Evolutionary conservation across 2,888 invertebrate genomes (phyloP), one percentile per base, ranked within the genome.

Genomic region (Eupsilia transversa): DNA sequence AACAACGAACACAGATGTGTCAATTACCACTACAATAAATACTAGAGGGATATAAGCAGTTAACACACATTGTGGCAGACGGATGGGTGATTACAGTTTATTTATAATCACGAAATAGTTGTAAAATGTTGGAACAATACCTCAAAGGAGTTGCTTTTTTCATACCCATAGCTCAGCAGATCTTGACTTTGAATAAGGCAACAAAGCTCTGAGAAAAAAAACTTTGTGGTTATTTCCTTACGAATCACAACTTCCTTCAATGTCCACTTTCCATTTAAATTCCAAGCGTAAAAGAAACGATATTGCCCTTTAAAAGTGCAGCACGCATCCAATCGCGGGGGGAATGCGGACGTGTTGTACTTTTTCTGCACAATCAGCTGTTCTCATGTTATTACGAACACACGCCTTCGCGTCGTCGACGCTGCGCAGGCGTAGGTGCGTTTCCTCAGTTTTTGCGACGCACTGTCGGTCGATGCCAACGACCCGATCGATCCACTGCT

Each of bases 261-360:
- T 35, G 6, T 38, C 23, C 38, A 77, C 67, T 59, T 77, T 49
- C 38, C 23, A 60, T 82, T 67, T 46, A 46, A 59, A 77, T 83
- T 20, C 52, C 33, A 38, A 12, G 20, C 41, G 30, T 27, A 82
- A 68, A 82, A 43, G 14, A 67, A 67, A 49, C 14, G 0, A 27
- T 17, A 56, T 30, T 38, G 66, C 71, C 79, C 71, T 75, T 71
- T 46, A 23, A 74, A 65, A 85, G 74, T 77, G 69, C 74, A 61
- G 64, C 66, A 70, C 69, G 77, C 67, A 73, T 65, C 65, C 80
- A 78, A 84, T 86, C 67, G 14, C 3, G 10, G 27, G 38, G 56
- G 23, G 88, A 86, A 86, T 88, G 86, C 86, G 88, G 85, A 78
- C 66, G 60, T 61, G 57, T 71, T 10, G n/a, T 68, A 74, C 64